These are phyloP conservation scores for Dasypogon diadema DNA, from an alignment of 2,888 invertebrate genomes.

Conservation along the genomic window DNA sequence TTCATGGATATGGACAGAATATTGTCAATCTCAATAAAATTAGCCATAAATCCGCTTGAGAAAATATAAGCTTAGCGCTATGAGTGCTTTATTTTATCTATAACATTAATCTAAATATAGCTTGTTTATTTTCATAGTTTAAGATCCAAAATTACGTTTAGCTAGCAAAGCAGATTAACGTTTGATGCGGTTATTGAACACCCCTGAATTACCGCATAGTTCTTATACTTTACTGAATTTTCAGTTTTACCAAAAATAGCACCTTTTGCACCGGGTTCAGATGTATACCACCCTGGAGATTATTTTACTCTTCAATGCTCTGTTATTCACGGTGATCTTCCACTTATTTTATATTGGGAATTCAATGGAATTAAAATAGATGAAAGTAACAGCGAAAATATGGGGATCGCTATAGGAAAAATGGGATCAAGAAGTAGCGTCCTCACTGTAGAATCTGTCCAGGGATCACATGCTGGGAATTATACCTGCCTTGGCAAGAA, in stretches of 20 bases:
- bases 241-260: slow-evolving; percentile 83
- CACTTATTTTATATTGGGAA: slow-evolving; percentile 80
- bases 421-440: slow-evolving; percentile 71
- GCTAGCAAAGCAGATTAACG: no score
- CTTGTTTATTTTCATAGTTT: no score
- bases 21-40: no score
- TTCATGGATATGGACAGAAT: no score
- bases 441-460: slow-evolving; percentile 73
- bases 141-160: no score
- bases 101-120: no score
- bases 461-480: slow-evolving; percentile 76
- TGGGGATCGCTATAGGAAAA: slow-evolving; percentile 69
- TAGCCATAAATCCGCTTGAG: no score
- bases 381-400: slow-evolving; percentile 65
- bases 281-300: slow-evolving; percentile 80
- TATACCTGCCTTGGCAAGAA: slow-evolving; percentile 77
- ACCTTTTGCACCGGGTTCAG: slow-evolving; percentile 80
- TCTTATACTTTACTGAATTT: no score
- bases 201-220: no score
- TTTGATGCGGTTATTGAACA: no score
- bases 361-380: slow-evolving; percentile 74
- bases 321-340: slow-evolving; percentile 81
- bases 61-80: no score
- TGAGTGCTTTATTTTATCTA: no score
- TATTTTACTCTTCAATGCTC: slow-evolving; percentile 75